Evolutionary conservation across 1,140 invertebrate species (phyloP).

Genomic region (Cydia pomonella): DNA sequence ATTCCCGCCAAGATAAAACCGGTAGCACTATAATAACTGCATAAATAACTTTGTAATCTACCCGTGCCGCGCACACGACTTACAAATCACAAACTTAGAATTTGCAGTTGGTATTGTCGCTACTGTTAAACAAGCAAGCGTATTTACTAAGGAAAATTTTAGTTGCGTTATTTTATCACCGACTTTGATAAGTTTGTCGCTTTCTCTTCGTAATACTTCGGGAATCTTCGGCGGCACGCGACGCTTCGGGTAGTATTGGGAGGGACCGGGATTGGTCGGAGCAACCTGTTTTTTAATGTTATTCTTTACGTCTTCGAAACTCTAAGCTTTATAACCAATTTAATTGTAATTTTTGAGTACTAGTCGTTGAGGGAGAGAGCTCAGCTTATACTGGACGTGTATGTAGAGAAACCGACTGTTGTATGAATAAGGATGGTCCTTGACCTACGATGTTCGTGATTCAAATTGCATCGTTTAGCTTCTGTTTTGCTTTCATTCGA

Average conservation of each 20-base stretch:
- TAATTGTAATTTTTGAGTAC: neutral
- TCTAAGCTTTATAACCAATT: neutral
- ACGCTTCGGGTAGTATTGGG: slow-evolving; percentile 1
- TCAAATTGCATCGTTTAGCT: slow-evolving; percentile 25
- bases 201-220: neutral
- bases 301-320: neutral
- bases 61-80: slow-evolving; percentile 22
- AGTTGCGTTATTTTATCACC: neutral
- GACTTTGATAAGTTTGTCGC: neutral
- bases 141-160: neutral
- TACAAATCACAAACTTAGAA: slow-evolving; percentile 34
- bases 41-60: slow-evolving; percentile 10
- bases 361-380: neutral
- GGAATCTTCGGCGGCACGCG: slow-evolving; percentile 18
- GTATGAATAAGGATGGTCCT: slow-evolving; percentile 1
- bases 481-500: neutral
- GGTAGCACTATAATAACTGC: slow-evolving; percentile 6
- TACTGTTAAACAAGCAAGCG: neutral
- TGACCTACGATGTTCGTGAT: slow-evolving; percentile 28
- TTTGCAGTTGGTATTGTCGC: slow-evolving; percentile 3
- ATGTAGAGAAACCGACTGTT: neutral
- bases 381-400: neutral
- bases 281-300: neutral
- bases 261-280: slow-evolving; percentile 8
- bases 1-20: neutral